phyloP scores from a whole-genome alignment of 2,113 vertebrate species.

The Onychorhynchus coronatus region DNA sequence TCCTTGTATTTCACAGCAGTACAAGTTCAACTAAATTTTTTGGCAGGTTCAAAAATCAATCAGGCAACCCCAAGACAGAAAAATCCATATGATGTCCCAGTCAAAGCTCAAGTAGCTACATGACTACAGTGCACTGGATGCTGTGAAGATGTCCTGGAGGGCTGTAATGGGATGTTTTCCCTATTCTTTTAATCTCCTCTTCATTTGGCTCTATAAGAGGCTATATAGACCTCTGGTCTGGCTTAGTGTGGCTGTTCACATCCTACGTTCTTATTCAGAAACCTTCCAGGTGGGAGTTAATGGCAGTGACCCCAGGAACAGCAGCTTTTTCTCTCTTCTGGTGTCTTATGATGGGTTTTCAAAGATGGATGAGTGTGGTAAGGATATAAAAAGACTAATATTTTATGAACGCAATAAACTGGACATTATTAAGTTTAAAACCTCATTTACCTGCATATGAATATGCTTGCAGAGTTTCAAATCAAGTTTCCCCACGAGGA shows the following conservation, averaged over 20 bases:
- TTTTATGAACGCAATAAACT: background rate
- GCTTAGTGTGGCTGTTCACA: background rate
- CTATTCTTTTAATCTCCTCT: background rate
- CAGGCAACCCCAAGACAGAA: constrained; percentile 7
- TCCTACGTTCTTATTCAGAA: background rate
- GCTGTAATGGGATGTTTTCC: background rate
- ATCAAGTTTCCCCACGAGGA: background rate
- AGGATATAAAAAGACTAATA: background rate
- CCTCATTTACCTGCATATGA: background rate
- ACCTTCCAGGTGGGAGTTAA: background rate
- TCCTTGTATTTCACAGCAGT: constrained; percentile 2
- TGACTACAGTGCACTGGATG: background rate
- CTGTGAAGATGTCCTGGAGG: background rate
- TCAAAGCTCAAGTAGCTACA: background rate
- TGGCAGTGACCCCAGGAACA: background rate
- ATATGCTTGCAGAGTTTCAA: background rate
- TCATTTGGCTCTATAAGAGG: accelerated
- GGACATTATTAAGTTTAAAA: background rate
- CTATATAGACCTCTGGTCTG: background rate
- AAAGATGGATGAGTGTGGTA: background rate
- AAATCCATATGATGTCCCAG: background rate
- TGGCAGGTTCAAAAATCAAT: constrained; percentile 15
- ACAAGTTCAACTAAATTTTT: background rate
- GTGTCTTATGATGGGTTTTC: background rate
- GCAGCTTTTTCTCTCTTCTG: background rate